Base-by-base conservation (phyloP, 92 coral and sea anemone genomes). In the Porites rus region DNA sequence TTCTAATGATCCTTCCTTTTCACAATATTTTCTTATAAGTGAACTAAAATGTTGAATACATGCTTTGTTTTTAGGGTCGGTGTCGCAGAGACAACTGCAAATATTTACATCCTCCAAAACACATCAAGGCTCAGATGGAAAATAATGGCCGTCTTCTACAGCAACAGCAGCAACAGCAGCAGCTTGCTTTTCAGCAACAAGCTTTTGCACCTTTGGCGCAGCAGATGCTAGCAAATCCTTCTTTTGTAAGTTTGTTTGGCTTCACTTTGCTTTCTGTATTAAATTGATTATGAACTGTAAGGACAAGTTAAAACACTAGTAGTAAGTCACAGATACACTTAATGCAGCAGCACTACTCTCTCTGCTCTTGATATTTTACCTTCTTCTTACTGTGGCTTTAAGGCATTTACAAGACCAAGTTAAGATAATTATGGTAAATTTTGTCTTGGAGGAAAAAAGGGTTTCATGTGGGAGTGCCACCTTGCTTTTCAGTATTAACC, bases 101-200 rank as follows among this genome's bases (percentile, higher is more conserved):
- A 89, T 97, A 97, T 76, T 88, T 97, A 7, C 99, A 97, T 82
- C 99, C 99, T 6, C 99, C 99, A 16, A 96, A 95, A 66, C 99
- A 97, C 67, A 92, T 97, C 28, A 97, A 97, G 79, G 89, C 96
- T 60, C 99, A 95, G 86, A 94, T 97, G 81, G 99, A 97, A 80
- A 94, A 94, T 56, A 95, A 97, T 90, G 99, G 99, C 46, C 93
- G 98, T 51, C 92, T 96, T 58, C 86, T 96, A 60, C 98, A 96
- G 72, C 96, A 91, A 79, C 95, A 92, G 66, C 93, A 90, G 20
- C 91, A 88, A 53, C 88, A 85, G 88, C 96, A 96, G 64, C 93
- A 95, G 73, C 98, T 92, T 51, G 95, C 95, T 63, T 74, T 92
- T n/a, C 95, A 92, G 71, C 95, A 89, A 51, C 92, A 83, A 74